phyloP scores from a whole-genome alignment of 2,113 vertebrate genomes.

The Mus musculus region GRCm39 chr3:143113501-143114000 shows the following conservation, averaged over 20 bases:
- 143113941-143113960: background rate
- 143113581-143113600: background rate
- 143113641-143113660: background rate
- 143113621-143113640: background rate
- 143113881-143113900: background rate
- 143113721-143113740: background rate
- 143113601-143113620: background rate
- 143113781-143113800: background rate
- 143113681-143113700: background rate
- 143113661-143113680: background rate
- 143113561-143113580: background rate
- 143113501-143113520: background rate
- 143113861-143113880: background rate
- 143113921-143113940: background rate
- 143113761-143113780: background rate
- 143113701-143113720: background rate
- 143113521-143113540: background rate
- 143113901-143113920: background rate
- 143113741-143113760: background rate
- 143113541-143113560: background rate
- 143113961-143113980: background rate
- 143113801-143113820: background rate
- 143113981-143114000: background rate
- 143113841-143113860: background rate
- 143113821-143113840: background rate